Evolutionary conservation across 1,140 invertebrate genomes (phyloP).

Genomic region (Platorchestia sp.): DNA sequence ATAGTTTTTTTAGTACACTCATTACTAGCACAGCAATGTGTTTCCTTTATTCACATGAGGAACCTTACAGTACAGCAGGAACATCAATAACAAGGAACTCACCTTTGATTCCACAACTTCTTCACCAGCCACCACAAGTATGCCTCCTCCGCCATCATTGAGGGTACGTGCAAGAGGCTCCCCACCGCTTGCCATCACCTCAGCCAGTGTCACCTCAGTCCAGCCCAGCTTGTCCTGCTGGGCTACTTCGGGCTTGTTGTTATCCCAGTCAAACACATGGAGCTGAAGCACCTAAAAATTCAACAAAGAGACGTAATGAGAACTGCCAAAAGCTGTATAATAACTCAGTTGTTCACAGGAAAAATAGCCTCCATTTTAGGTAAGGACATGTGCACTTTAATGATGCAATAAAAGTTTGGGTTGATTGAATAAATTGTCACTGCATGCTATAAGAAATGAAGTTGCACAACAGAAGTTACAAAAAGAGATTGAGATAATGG

Average conservation of each 20-base stretch:
- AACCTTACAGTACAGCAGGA: neutral
- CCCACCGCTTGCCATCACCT: conserved; percentile 72
- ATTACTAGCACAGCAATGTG: too few species aligned
- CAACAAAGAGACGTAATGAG: neutral
- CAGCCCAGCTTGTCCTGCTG: conserved; percentile 74
- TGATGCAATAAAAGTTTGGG: neutral
- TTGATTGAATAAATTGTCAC: too few species aligned
- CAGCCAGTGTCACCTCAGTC: conserved; percentile 73
- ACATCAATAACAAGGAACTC: conserved; percentile 61
- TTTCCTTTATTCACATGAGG: neutral
- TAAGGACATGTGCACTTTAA: neutral
- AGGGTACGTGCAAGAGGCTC: conserved; percentile 58
- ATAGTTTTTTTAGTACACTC: too few species aligned
- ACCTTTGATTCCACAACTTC: conserved; percentile 74
- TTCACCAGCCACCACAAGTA: conserved; percentile 72
- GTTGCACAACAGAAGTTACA: neutral
- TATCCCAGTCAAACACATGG: conserved; percentile 70
- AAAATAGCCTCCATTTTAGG: neutral
- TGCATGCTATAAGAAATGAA: neutral
- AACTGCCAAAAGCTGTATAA: neutral
- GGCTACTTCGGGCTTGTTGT: conserved; percentile 63
- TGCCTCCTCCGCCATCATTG: conserved; percentile 67
- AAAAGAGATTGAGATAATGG: too few species aligned
- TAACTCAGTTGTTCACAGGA: neutral
- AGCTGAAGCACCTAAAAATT: conserved; percentile 69